Conservation (phyloP, 2,888 invertebrate genomes). For the Darwinula stevensoni region DNA sequence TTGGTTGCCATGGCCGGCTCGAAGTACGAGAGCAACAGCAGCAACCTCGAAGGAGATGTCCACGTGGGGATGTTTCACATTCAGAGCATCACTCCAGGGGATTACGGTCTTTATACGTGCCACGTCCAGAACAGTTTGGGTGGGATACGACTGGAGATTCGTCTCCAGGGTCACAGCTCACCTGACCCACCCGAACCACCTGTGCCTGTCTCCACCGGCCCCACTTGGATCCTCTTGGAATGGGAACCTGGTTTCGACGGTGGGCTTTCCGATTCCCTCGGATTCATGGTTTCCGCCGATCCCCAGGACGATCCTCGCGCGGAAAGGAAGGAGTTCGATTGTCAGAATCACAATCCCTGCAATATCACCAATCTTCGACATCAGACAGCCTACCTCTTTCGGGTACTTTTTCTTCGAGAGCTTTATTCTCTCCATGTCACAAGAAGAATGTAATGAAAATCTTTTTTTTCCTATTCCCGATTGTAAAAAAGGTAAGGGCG, state of each 20-base stretch:
- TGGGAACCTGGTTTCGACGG: slow-evolving; percentile 82
- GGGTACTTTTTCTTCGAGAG: slow-evolving; percentile 22
- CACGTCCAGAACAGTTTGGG: slow-evolving; percentile 56
- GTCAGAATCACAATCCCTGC: slow-evolving; percentile 56
- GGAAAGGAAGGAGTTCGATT: no score
- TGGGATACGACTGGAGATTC: slow-evolving; percentile 24
- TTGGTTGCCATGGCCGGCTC: background rate
- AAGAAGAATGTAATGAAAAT: no score
- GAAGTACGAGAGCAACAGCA: slow-evolving; percentile 57
- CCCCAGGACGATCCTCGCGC: slow-evolving; percentile 8
- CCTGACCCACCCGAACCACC: slow-evolving; percentile 52
- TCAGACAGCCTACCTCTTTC: slow-evolving; percentile 55
- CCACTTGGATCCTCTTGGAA: slow-evolving; percentile 41
- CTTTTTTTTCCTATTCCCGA: slow-evolving; percentile 10
- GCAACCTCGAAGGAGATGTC: slow-evolving; percentile 49
- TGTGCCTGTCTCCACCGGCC: slow-evolving; percentile 37
- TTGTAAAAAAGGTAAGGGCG: slow-evolving; percentile 33
- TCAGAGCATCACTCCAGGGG: slow-evolving; percentile 18
- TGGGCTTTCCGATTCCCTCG: slow-evolving; percentile 53
- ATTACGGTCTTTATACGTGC: slow-evolving; percentile 75
- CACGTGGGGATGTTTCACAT: slow-evolving; percentile 47
- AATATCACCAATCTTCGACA: slow-evolving; percentile 58
- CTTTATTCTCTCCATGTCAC: no score
- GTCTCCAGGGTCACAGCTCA: slow-evolving; percentile 53
- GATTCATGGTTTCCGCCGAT: slow-evolving; percentile 45